phyloP scores from a whole-genome alignment of 2,888 invertebrate genomes.

The Thereva unica region DNA sequence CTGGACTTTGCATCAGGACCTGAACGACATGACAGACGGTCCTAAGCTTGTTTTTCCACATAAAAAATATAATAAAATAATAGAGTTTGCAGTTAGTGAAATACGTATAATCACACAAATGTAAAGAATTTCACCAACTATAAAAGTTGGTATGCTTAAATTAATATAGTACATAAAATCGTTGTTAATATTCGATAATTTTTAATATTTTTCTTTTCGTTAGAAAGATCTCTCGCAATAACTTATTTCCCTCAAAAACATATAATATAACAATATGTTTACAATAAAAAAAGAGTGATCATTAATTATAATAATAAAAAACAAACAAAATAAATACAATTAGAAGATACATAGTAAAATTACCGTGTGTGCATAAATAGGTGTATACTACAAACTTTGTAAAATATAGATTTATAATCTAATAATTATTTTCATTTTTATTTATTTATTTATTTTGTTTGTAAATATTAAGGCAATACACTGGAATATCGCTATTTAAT shows the following conservation, averaged over 20 bases:
- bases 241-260: not conserved
- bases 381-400: conserved; percentile 21
- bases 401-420: conserved; percentile 24
- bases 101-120: too few species aligned
- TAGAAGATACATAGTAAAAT: not conserved
- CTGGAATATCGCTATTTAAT: conserved; percentile 44
- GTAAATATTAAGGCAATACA: conserved; percentile 46
- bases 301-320: too few species aligned
- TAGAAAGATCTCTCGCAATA: not conserved
- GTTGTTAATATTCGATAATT: not conserved
- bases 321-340: too few species aligned
- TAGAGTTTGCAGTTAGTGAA: too few species aligned
- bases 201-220: not conserved
- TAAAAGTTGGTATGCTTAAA: too few species aligned
- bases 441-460: conserved; percentile 5
- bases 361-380: conserved; percentile 9
- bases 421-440: conserved; percentile 13
- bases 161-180: not conserved
- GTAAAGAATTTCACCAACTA: too few species aligned
- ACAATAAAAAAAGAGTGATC: too few species aligned
- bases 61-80: too few species aligned
- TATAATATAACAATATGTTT: too few species aligned
- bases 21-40: too few species aligned
- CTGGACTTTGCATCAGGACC: too few species aligned
- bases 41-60: too few species aligned